Conservation (phyloP, 92 coral and sea anemone species). For the Zoanthus sansibaricus region DNA sequence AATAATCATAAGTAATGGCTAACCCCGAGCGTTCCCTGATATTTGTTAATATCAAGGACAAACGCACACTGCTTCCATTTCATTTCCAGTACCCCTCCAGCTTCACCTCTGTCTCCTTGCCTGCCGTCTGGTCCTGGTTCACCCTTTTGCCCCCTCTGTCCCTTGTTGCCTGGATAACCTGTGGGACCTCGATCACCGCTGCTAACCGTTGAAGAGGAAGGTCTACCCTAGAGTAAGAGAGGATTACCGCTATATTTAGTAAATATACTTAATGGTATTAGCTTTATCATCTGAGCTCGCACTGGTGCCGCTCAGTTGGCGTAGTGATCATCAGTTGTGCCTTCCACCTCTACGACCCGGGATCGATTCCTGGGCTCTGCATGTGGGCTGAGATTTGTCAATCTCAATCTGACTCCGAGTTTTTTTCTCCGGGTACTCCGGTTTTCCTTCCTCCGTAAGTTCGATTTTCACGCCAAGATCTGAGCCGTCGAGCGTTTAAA, state of each 20-base stretch:
- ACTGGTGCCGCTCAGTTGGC: too few species aligned
- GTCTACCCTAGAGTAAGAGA: not conserved
- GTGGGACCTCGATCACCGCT: conserved; percentile 47
- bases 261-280: too few species aligned
- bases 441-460: too few species aligned
- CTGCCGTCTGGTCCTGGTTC: conserved; percentile 56
- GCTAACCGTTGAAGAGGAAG: conserved; percentile 46
- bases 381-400: too few species aligned
- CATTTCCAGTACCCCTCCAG: conserved; percentile 47
- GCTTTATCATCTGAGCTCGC: not conserved
- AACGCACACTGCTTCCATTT: conserved; percentile 87
- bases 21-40: conserved; percentile 64
- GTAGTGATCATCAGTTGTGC: too few species aligned
- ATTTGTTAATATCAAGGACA: conserved; percentile 65
- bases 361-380: too few species aligned
- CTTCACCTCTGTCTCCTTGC: conserved; percentile 53
- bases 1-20: conserved; percentile 14
- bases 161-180: conserved; percentile 50
- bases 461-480: too few species aligned
- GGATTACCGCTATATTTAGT: not conserved
- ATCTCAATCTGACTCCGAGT: too few species aligned
- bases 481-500: too few species aligned
- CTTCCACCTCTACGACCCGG: too few species aligned
- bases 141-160: conserved; percentile 56
- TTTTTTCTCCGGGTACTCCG: too few species aligned